Percentiles rank a stretch among this genome's conserved stretches.
phyloP scores from a whole-genome alignment of 2,888 invertebrate species.

The Agrotis puta region DNA sequence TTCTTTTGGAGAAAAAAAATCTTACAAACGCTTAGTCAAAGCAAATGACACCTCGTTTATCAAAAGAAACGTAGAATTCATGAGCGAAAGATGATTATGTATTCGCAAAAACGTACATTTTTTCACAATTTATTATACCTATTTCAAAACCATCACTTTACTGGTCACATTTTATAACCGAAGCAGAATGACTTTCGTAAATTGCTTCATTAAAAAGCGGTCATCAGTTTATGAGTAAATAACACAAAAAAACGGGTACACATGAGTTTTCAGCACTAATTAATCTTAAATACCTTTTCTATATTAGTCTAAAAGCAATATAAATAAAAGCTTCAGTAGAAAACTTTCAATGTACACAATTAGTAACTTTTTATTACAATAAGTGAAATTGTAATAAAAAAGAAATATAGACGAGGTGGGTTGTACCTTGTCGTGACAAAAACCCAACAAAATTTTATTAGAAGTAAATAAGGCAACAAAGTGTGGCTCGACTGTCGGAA shows the following conservation, averaged over 20 bases:
- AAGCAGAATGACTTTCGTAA: background rate
- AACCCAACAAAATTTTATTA: conserved; percentile 46
- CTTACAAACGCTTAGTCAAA: conserved; percentile 37
- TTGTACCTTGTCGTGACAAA: conserved; percentile 46
- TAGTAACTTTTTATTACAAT: conserved; percentile 46
- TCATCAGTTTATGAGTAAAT: conserved; percentile 27
- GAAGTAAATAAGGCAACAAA: conserved; percentile 49
- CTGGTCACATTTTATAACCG: conserved; percentile 17
- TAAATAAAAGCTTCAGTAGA: conserved; percentile 21
- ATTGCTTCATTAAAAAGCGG: conserved; percentile 37
- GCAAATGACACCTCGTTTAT: conserved; percentile 47
- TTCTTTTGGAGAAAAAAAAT: conserved; percentile 7
- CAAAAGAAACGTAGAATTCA: conserved; percentile 30
- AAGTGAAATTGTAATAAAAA: conserved; percentile 42
- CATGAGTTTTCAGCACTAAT: background rate
- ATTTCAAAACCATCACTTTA: conserved; percentile 12
- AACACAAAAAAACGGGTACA: conserved; percentile 9
- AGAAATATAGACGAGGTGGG: conserved; percentile 10
- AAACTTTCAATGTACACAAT: conserved; percentile 30
- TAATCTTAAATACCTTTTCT: background rate
- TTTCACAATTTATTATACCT: conserved; percentile 15
- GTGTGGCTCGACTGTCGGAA: conserved; percentile 42
- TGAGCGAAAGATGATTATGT: conserved; percentile 31
- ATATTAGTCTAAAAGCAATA: conserved; percentile 10
- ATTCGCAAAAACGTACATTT: background rate